Base-by-base conservation (phyloP, 2,797 vertebrate species). In the Scolopax rusticola region DNA sequence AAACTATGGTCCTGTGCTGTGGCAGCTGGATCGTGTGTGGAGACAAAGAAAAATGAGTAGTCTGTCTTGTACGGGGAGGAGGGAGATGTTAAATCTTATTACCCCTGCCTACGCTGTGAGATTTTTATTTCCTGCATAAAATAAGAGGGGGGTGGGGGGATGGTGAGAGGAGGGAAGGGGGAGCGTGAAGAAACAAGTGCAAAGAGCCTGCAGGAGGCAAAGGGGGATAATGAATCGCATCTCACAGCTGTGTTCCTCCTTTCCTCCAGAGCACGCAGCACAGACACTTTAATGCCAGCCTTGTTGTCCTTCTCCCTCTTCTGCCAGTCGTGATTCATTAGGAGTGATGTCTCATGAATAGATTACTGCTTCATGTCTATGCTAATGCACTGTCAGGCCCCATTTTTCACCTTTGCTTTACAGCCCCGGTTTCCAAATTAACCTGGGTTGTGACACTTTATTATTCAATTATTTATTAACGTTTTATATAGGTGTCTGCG, bases 241-340 rank as follows among this genome's bases (percentile, higher is more conserved):
- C 80, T 75, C 50, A 23, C 87, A 93, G 84, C 92, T 93, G 90
- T 61, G 80, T 24, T 88, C 92, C 75, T 41, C 1, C 89, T 56
- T 77, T 30, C 61, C 84, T 59, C 76, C 43, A 6, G 69, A 82
- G 71, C 94, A 65, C 45, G 19, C 63, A 47, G 70, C 45, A 11
- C 75, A 77, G 83, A 30, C 79, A 57, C 78, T 67, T 76, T 76
- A 53, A 61, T 65, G 87, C 90, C 90, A 87, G 84, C 84, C 70
- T 41, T 70, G 57, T 40, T 71, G 87, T 82, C 92, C 80, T 65
- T 70, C 83, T 87, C 75, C 90, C 70, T 74, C 67, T 84, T 60
- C 95, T 83, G 87, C 90, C 93, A 68, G 87, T 91, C 95, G 50
- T 64, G 87, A 91, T 94, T 94, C 93, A 88, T 93, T 89, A 93